Evolutionary conservation across 2,797 vertebrate genomes (phyloP).

Genomic region (Amniataba percoides): DNA sequence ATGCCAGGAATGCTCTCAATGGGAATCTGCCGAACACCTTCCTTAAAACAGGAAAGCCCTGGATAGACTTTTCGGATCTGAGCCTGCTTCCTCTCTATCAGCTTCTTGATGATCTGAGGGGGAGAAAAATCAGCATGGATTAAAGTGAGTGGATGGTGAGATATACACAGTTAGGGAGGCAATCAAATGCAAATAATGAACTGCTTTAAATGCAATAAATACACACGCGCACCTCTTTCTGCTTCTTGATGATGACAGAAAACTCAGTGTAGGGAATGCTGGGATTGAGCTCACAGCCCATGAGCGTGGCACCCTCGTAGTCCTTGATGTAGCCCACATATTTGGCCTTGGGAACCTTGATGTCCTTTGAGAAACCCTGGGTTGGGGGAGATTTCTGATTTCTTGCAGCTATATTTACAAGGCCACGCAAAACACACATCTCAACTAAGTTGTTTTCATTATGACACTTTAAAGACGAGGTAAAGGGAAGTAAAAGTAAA

Average conservation of each 20-base stretch:
- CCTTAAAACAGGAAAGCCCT: conserved; percentile 98
- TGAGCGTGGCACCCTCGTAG: conserved; percentile 98
- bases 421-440: neutral
- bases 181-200: neutral
- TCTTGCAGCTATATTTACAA: neutral
- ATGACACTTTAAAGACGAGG: neutral
- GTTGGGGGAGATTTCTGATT: conserved; percentile 22
- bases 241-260: conserved; percentile 99
- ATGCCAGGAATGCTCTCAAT: conserved; percentile 99
- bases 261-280: conserved; percentile 98
- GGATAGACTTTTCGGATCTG: conserved; percentile 99
- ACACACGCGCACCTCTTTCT: conserved; percentile 91
- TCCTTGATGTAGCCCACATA: conserved; percentile 99
- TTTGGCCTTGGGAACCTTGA: conserved; percentile 97
- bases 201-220: neutral
- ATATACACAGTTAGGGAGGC: neutral
- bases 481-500: neutral
- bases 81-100: conserved; percentile 98
- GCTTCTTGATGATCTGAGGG: conserved; percentile 97
- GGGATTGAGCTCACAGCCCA: conserved; percentile 98
- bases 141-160: neutral
- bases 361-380: conserved; percentile 99
- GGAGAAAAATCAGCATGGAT: conserved; percentile 20
- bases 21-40: conserved; percentile 98
- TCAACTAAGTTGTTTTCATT: neutral